phyloP scores from a whole-genome alignment of 1,140 invertebrate genomes.

The Acromyrmex charruanus region DNA sequence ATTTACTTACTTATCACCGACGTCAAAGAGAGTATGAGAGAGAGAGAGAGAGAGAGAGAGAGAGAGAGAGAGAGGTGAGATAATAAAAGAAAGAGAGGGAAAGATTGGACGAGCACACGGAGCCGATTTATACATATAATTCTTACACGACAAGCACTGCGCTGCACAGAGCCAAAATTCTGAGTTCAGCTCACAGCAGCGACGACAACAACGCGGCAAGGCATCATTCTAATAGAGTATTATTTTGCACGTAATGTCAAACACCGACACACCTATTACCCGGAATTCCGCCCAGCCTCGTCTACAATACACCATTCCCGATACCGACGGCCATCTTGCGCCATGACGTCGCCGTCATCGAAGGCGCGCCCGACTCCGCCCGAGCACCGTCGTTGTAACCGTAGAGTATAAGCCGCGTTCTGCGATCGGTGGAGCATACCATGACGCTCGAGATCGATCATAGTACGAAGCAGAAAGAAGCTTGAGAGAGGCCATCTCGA shows the following conservation, averaged over 20 bases:
- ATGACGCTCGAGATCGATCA: not conserved
- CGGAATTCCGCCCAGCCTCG: slow-evolving; percentile 76
- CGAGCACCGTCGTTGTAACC: slow-evolving; percentile 54
- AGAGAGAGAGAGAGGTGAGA: not conserved
- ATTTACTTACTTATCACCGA: slow-evolving; percentile 20
- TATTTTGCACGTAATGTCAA: slow-evolving; percentile 70
- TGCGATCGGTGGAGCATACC: not conserved
- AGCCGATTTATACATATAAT: slow-evolving; percentile 47
- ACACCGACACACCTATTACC: slow-evolving; percentile 79
- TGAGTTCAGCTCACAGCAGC: slow-evolving; percentile 38
- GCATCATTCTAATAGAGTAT: slow-evolving; percentile 71
- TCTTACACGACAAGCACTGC: slow-evolving; percentile 45
- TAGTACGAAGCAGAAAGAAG: too few relatives aligned
- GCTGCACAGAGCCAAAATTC: slow-evolving; percentile 17
- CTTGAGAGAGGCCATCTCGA: too few relatives aligned
- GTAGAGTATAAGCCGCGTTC: slow-evolving; percentile 10
- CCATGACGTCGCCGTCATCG: slow-evolving; percentile 73
- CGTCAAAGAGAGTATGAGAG: not conserved
- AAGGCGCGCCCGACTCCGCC: slow-evolving; percentile 71
- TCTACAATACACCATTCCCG: slow-evolving; percentile 77
- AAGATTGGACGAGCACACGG: slow-evolving; percentile 36
- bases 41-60: not conserved
- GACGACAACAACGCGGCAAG: slow-evolving; percentile 39
- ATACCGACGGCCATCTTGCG: slow-evolving; percentile 79
- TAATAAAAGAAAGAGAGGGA: not conserved